Conservation (phyloP, 2,113 vertebrate genomes). For the Puma concolor region DNA sequence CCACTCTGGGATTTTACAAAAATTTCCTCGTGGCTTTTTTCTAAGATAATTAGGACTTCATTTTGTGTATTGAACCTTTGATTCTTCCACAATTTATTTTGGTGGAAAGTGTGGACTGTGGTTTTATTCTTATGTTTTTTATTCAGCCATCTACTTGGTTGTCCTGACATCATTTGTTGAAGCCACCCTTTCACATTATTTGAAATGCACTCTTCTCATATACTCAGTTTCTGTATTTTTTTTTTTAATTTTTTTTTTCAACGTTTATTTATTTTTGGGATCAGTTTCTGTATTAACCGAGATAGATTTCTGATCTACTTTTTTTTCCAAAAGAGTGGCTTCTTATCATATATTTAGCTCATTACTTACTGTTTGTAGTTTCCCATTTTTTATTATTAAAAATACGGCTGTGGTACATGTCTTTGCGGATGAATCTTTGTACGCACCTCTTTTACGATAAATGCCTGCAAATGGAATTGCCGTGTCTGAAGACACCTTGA, state of each 20-base stretch:
- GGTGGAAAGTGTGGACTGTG: neutral
- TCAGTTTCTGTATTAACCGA: neutral
- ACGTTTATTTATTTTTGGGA: no score
- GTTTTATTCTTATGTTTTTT: slow-evolving; percentile 1
- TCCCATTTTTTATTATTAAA: slow-evolving; percentile 27
- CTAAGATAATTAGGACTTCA: neutral
- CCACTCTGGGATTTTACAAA: neutral
- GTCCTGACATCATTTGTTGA: neutral
- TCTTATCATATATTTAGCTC: neutral
- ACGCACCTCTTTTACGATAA: neutral
- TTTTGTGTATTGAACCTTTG: neutral
- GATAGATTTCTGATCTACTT: neutral
- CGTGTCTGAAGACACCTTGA: neutral
- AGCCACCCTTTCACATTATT: neutral
- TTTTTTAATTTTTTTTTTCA: no score
- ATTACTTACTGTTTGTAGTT: neutral
- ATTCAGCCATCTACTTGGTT: neutral
- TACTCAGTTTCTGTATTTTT: neutral
- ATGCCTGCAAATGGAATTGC: neutral
- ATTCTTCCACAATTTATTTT: neutral
- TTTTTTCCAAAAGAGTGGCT: neutral
- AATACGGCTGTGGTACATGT: neutral
- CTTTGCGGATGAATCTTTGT: neutral
- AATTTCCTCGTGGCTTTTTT: neutral
- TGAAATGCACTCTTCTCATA: neutral